Conservation (phyloP, 2,888 invertebrate genomes). For the Pelosia muscerda region DNA sequence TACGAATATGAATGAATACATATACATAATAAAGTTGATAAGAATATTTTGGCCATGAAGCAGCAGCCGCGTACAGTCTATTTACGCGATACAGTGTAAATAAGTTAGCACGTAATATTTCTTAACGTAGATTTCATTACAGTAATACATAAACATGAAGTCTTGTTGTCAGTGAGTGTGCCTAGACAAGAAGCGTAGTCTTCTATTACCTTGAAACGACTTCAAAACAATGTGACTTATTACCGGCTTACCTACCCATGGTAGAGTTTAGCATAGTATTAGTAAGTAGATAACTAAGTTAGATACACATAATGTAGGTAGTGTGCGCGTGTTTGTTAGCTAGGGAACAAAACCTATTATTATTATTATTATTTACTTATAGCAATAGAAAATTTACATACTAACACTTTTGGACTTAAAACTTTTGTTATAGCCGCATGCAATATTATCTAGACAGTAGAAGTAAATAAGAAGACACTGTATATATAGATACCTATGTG, state of each 20-base stretch:
- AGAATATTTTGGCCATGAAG: conserved; percentile 4
- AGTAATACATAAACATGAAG: conserved; percentile 13
- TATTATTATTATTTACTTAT: too few species aligned
- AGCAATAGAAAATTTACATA: too few species aligned
- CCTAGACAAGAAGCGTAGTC: conserved; percentile 32
- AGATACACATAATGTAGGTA: too few species aligned
- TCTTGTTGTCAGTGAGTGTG: conserved; percentile 8
- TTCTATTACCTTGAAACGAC: conserved; percentile 57
- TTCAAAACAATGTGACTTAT: conserved; percentile 57
- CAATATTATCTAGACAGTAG: too few species aligned
- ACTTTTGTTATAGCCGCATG: too few species aligned
- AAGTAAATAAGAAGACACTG: too few species aligned
- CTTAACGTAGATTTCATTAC: background rate
- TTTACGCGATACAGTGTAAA: background rate
- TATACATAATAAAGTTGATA: conserved; percentile 1
- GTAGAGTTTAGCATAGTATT: conserved; percentile 6
- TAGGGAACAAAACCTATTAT: too few species aligned
- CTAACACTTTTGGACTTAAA: too few species aligned
- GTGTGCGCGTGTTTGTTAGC: too few species aligned
- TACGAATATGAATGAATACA: background rate
- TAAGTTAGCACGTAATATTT: background rate
- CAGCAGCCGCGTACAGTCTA: background rate
- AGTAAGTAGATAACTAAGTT: background rate
- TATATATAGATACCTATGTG: too few species aligned
- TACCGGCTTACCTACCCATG: conserved; percentile 35